phyloP scores from a whole-genome alignment of 2,888 invertebrate genomes.

The Synanthedon tipuliformis region DNA sequence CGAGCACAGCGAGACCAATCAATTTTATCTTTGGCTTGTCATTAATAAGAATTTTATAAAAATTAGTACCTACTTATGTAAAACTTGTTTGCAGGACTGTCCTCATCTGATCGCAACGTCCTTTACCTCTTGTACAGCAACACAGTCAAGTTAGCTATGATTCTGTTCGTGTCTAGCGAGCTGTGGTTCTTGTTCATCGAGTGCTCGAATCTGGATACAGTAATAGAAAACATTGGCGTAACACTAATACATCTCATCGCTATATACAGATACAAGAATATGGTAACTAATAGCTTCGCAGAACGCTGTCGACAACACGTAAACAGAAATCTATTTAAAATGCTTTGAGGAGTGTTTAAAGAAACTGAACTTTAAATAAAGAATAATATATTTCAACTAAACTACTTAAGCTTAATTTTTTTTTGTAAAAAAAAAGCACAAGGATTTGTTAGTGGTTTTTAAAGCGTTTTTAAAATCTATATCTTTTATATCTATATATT shows the following conservation, averaged over 20 bases:
- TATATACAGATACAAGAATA: conserved; percentile 36
- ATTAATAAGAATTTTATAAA: no score
- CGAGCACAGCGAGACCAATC: no score
- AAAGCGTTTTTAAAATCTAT: no score
- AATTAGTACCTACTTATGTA: no score
- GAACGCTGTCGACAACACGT: neutral
- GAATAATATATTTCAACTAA: no score
- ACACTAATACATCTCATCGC: conserved; percentile 35
- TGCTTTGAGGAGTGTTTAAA: no score
- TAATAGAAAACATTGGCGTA: conserved; percentile 31
- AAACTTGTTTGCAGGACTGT: neutral
- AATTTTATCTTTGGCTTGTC: no score
- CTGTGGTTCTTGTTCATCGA: conserved; percentile 31
- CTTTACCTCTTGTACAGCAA: conserved; percentile 31
- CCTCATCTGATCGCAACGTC: conserved; percentile 17
- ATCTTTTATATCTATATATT: no score
- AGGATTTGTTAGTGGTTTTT: no score
- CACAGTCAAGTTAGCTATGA: conserved; percentile 24
- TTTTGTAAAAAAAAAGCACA: no score
- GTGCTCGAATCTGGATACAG: conserved; percentile 26
- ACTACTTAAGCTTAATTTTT: no score
- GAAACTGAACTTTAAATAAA: no score
- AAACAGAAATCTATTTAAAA: neutral
- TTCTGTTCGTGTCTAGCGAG: conserved; percentile 29
- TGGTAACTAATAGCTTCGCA: conserved; percentile 26